Percentiles rank a stretch among this genome's conserved stretches.
These are phyloP conservation scores for Erebia palarica DNA, from an alignment of 2,888 invertebrate species.

Conservation along the genomic window DNA sequence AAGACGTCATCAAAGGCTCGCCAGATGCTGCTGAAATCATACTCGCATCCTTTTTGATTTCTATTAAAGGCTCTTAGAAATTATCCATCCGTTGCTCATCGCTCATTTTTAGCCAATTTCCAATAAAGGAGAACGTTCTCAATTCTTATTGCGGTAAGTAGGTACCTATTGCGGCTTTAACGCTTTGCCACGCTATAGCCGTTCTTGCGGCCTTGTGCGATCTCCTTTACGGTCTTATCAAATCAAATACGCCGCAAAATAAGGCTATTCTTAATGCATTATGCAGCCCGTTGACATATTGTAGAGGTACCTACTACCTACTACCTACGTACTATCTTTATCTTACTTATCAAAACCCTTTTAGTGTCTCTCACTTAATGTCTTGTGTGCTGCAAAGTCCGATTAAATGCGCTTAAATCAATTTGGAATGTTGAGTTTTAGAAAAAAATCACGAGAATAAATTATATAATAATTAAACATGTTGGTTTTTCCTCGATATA, in stretches of 20 bases:
- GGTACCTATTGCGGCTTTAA: not conserved
- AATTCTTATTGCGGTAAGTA: too few species aligned
- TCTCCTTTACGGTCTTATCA: slow-evolving; percentile 6
- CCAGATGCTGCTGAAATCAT: too few species aligned
- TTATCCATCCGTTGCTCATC: not conserved
- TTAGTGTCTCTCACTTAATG: slow-evolving; percentile 16
- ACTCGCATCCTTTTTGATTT: too few species aligned
- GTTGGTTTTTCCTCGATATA: not conserved
- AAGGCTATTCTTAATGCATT: slow-evolving; percentile 17
- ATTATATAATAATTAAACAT: not conserved
- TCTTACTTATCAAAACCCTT: slow-evolving; percentile 33
- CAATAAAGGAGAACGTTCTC: not conserved
- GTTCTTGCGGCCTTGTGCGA: not conserved
- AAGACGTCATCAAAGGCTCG: too few species aligned
- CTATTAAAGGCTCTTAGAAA: not conserved
- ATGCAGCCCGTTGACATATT: slow-evolving; percentile 13
- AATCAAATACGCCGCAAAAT: slow-evolving; percentile 16
- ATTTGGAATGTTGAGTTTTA: not conserved
- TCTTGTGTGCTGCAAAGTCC: slow-evolving; percentile 6
- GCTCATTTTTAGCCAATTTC: not conserved
- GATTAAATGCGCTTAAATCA: slow-evolving; percentile 17
- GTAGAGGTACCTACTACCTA: slow-evolving; percentile 7
- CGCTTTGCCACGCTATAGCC: not conserved
- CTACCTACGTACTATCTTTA: too few species aligned
- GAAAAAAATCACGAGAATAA: slow-evolving; percentile 6